A percentile compares a stretch with the other conserved stretches of the same genome.
Conservation (phyloP, 1,140 invertebrate species). For the Leptopilina clavipes region DNA sequence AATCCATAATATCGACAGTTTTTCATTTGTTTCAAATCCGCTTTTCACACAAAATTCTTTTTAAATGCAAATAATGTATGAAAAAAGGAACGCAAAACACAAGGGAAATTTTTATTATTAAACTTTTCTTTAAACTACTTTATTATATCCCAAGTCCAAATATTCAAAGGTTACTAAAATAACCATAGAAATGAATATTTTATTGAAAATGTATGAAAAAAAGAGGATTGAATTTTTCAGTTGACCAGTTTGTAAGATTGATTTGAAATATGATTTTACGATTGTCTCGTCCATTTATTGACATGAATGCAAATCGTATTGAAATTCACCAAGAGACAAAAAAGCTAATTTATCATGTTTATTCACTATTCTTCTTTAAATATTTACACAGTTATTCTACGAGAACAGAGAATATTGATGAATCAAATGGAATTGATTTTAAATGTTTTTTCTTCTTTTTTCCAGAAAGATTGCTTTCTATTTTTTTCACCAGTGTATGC, state of each 20-base stretch:
- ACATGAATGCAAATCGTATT: slow-evolving; percentile 9
- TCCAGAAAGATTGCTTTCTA: not conserved
- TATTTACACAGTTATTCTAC: slow-evolving; percentile 3
- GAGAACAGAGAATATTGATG: slow-evolving; percentile 5
- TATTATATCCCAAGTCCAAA: no score
- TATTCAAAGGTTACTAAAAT: no score
- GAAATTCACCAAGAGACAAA: not conserved
- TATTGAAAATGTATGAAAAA: not conserved
- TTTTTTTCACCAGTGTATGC: no score
- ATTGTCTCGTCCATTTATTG: not conserved
- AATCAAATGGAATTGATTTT: not conserved
- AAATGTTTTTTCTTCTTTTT: not conserved
- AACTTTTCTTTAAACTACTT: no score
- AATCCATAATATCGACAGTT: not conserved
- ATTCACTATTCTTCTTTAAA: slow-evolving; percentile 16
- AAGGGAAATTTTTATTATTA: no score
- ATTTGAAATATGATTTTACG: slow-evolving; percentile 4
- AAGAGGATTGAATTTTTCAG: not conserved
- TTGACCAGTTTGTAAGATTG: not conserved
- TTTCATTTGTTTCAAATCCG: not conserved
- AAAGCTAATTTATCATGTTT: slow-evolving; percentile 1
- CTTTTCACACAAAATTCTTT: not conserved
- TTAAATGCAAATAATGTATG: no score
- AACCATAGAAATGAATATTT: not conserved
- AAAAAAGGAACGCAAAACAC: no score